Conservation (phyloP, 30 jellyfish, hydroid and myxozoan genomes). For the Calvadosia cruxmelitensis region DNA sequence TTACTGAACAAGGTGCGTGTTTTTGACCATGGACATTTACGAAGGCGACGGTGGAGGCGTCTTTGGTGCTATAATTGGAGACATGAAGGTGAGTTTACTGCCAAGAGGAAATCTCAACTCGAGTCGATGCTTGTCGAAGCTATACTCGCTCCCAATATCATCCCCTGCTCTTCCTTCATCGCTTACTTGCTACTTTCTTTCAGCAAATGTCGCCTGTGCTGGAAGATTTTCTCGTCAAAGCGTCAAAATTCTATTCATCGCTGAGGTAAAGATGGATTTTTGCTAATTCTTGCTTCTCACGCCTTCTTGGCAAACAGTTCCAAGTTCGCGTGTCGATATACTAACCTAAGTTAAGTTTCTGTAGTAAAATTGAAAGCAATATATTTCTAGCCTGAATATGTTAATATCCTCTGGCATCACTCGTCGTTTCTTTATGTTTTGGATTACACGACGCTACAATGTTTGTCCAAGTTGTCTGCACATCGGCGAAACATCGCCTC, state of each 20-base stretch:
- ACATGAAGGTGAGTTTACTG: slow-evolving; percentile 63
- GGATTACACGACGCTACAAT: no score
- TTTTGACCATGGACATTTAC: not conserved
- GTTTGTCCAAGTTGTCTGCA: no score
- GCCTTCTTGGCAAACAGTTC: not conserved
- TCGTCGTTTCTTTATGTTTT: no score
- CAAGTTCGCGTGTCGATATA: no score
- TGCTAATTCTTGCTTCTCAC: not conserved
- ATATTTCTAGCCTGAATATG: no score
- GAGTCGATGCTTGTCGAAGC: no score
- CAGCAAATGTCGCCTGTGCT: slow-evolving; percentile 81
- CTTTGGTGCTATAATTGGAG: slow-evolving; percentile 57
- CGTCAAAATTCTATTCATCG: slow-evolving; percentile 79
- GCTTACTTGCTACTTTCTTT: no score
- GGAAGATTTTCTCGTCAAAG: slow-evolving; percentile 86
- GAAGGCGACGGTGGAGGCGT: slow-evolving; percentile 80
- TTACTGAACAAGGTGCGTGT: not conserved
- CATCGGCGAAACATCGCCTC: no score
- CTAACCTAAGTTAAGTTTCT: no score
- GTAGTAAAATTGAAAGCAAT: not conserved
- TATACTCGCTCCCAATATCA: no score
- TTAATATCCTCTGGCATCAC: no score
- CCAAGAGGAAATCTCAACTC: not conserved
- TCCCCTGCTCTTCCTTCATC: no score
- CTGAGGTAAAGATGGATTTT: slow-evolving; percentile 93